Percentiles rank a stretch among this genome's conserved stretches.
Evolutionary conservation across 2,113 vertebrate genomes (phyloP).

Genomic region (Tylochromis polylepis): DNA sequence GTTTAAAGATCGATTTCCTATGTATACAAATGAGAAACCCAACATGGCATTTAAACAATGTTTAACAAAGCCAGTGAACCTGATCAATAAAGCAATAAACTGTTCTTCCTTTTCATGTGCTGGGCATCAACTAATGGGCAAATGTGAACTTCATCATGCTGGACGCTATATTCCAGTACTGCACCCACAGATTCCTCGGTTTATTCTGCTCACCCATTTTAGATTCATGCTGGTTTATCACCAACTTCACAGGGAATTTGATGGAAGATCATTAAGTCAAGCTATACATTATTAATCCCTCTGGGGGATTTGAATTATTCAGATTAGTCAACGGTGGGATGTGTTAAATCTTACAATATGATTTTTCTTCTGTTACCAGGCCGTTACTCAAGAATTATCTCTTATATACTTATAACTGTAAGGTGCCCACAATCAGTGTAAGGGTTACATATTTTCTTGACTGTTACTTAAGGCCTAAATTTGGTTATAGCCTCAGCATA

Average conservation of each 20-base stretch:
- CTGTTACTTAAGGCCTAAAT: not conserved
- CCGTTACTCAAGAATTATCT: not conserved
- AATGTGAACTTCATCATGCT: not conserved
- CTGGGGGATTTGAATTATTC: not conserved
- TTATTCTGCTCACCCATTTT: not conserved
- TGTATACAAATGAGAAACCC: not conserved
- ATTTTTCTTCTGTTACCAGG: not conserved
- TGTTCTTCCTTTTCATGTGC: not conserved
- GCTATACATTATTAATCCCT: not conserved
- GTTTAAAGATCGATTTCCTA: not conserved
- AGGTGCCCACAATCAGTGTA: not conserved
- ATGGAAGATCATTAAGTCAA: not conserved
- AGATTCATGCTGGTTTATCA: conserved; percentile 14
- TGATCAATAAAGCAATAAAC: not conserved
- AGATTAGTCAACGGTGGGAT: not conserved
- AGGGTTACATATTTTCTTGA: not conserved
- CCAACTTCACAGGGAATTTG: not conserved
- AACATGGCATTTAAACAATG: not conserved
- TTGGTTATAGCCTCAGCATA: not conserved
- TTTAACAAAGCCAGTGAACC: not conserved
- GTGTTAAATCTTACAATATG: fast-evolving
- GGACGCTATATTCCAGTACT: not conserved
- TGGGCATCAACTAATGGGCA: not conserved
- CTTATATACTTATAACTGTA: not conserved
- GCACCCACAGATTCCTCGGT: not conserved